Evolutionary conservation across 1,140 invertebrate species (phyloP).

Genomic region (Caenorhabditis remanei): DNA sequence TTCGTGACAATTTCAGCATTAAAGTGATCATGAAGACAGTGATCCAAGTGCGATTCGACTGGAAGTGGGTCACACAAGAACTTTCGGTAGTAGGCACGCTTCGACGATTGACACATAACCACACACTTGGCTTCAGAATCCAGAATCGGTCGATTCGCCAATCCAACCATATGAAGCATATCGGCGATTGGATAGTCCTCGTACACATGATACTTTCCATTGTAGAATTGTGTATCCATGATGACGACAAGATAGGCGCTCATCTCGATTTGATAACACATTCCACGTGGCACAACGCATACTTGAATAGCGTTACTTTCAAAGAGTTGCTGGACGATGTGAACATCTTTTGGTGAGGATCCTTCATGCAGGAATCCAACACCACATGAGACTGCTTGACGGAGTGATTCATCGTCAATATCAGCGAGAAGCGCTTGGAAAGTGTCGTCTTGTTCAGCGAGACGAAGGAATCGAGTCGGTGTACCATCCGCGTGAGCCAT

Average conservation of each 20-base stretch:
- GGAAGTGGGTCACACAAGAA: slow-evolving; percentile 97
- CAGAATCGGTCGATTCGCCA: slow-evolving; percentile 84
- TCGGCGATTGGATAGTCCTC: slow-evolving; percentile 98
- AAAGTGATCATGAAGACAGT: slow-evolving; percentile 97
- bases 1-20: slow-evolving; percentile 99
- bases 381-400: slow-evolving; percentile 89
- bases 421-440: slow-evolving; percentile 86
- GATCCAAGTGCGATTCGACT: slow-evolving; percentile 96
- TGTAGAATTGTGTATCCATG: slow-evolving; percentile 97
- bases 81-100: slow-evolving; percentile 99
- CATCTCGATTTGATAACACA: slow-evolving; percentile 92
- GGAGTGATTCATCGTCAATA: slow-evolving; percentile 82
- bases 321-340: slow-evolving; percentile 92
- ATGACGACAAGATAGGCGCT: slow-evolving; percentile 92
- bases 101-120: slow-evolving; percentile 94
- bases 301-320: slow-evolving; percentile 93
- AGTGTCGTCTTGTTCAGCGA: slow-evolving; percentile 85
- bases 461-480: slow-evolving; percentile 88
- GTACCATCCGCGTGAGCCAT: slow-evolving; percentile 86
- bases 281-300: slow-evolving; percentile 88
- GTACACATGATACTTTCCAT: slow-evolving; percentile 89
- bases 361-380: slow-evolving; percentile 98
- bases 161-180: slow-evolving; percentile 96
- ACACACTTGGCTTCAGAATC: slow-evolving; percentile 94
- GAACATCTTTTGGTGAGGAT: slow-evolving; percentile 86